Conservation (phyloP, 2,888 invertebrate species). For the Caenorhabditis drosophilae region DNA sequence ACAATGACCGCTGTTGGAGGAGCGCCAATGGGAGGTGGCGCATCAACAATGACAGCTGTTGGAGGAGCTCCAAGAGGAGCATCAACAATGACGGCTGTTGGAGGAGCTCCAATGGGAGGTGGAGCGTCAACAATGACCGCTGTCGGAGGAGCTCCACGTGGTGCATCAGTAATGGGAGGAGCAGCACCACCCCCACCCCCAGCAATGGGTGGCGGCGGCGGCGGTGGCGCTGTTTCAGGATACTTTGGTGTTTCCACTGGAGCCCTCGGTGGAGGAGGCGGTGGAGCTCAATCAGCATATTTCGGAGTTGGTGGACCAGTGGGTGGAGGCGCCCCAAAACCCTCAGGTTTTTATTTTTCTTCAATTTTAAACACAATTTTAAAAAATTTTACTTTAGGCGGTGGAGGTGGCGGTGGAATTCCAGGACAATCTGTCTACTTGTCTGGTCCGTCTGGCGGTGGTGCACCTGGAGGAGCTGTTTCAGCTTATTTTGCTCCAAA, state of each 20-base stretch:
- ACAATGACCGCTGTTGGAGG: conserved; percentile 27
- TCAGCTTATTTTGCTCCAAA: conserved; percentile 10
- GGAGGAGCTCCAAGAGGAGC: conserved; percentile 5
- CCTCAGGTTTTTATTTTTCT: too few species aligned
- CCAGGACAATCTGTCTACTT: not conserved
- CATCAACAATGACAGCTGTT: conserved; percentile 12
- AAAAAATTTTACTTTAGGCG: too few species aligned
- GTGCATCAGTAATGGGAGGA: too few species aligned
- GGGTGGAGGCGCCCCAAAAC: conserved; percentile 6
- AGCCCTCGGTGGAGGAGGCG: conserved; percentile 20
- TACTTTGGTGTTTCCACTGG: conserved; percentile 51
- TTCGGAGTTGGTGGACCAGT: conserved; percentile 31
- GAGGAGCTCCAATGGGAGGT: conserved; percentile 5
- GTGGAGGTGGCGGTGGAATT: conserved; percentile 6
- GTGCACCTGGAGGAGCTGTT: conserved; percentile 9
- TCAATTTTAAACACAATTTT: too few species aligned
- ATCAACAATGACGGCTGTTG: conserved; percentile 18
- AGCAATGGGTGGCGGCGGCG: not conserved
- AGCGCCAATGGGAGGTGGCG: conserved; percentile 13
- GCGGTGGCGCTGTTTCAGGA: conserved; percentile 17
- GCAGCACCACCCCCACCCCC: too few species aligned
- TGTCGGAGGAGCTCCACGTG: too few species aligned
- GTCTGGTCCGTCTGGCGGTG: conserved; percentile 4
- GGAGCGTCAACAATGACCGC: conserved; percentile 3
- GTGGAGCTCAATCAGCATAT: conserved; percentile 43